Conservation (phyloP, 2,113 vertebrate genomes). For the Rhadina sibilatrix region DNA sequence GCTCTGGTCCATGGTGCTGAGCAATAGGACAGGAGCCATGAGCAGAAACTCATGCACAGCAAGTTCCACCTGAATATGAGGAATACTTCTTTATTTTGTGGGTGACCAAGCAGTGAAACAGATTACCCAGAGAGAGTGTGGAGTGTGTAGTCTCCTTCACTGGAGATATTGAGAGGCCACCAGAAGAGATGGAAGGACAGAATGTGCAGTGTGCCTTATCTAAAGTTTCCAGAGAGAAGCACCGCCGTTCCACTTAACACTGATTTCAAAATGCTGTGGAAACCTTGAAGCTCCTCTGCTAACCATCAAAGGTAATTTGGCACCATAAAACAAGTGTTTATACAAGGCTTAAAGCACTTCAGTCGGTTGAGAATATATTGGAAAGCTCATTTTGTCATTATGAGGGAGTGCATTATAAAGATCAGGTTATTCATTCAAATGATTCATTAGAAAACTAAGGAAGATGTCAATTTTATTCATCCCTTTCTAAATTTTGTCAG, state of each 20-base stretch:
- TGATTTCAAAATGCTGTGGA: background rate
- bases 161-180: background rate
- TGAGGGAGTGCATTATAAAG: background rate
- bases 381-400: background rate
- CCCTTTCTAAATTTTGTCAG: background rate
- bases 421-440: background rate
- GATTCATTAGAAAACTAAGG: background rate
- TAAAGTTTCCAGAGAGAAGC: background rate
- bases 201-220: background rate
- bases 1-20: rapidly evolving
- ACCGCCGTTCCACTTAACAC: background rate
- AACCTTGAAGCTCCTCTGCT: background rate
- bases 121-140: background rate
- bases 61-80: background rate
- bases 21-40: rapidly evolving
- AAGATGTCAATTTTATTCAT: background rate
- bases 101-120: background rate
- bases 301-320: background rate
- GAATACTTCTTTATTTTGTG: background rate
- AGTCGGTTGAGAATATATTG: background rate
- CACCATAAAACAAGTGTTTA: background rate
- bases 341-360: background rate
- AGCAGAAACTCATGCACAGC: background rate
- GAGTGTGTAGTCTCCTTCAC: background rate
- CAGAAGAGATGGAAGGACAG: background rate